Conservation (phyloP, 2,113 vertebrate species). For the Meles meles region DNA sequence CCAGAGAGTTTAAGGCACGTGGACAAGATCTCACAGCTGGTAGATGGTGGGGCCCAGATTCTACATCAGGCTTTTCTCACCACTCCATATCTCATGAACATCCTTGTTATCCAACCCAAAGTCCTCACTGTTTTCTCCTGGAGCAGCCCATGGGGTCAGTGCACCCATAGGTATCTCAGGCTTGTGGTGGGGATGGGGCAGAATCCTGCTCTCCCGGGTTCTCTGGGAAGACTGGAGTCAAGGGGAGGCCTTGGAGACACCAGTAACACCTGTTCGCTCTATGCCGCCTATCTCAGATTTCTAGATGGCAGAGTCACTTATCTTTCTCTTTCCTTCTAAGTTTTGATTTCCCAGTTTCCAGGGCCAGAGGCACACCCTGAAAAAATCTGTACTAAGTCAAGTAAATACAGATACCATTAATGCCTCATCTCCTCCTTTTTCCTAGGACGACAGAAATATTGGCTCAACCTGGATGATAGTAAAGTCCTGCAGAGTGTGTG, state of each 20-base stretch:
- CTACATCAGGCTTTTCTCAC: not conserved
- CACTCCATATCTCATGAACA: not conserved
- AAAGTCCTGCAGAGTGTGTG: not conserved
- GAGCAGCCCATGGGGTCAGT: not conserved
- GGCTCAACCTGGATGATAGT: not conserved
- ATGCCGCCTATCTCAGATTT: not conserved
- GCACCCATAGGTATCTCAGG: not conserved
- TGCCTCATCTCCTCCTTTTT: not conserved
- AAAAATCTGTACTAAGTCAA: not conserved
- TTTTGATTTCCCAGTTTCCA: not conserved
- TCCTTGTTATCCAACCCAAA: not conserved
- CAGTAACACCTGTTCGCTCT: not conserved
- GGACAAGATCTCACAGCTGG: not conserved
- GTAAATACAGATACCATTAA: not conserved
- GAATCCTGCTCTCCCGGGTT: not conserved
- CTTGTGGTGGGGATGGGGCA: too few relatives aligned
- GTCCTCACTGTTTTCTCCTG: not conserved
- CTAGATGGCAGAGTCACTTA: not conserved
- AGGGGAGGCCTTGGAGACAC: not conserved
- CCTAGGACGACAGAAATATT: not conserved
- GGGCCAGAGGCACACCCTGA: not conserved
- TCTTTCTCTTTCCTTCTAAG: not conserved
- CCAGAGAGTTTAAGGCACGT: not conserved
- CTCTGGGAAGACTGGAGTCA: not conserved
- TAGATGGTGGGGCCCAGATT: not conserved